Evolutionary conservation across 2,888 invertebrate species (phyloP).

Genomic region (Sphecodes monilicornis): DNA sequence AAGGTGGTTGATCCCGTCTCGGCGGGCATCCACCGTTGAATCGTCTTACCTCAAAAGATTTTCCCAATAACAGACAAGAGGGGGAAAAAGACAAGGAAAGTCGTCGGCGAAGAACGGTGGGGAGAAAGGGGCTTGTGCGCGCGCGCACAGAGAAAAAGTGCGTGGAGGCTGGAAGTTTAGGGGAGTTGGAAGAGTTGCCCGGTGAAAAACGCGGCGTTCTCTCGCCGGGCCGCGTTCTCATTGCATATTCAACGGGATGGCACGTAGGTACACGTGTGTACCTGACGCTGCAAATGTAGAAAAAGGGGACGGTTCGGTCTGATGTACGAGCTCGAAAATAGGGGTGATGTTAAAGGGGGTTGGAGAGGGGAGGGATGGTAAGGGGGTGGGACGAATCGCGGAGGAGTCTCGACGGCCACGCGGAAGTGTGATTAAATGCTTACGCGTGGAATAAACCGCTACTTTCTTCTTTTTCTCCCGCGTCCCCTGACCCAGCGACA

Average conservation of each 20-base stretch:
- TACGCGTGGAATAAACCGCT: conserved; percentile 42
- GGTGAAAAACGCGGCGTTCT: conserved; percentile 45
- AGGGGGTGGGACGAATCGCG: not conserved
- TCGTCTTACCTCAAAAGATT: not conserved
- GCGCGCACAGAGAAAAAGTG: conserved; percentile 23
- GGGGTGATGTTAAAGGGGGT: not conserved
- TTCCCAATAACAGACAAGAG: not conserved
- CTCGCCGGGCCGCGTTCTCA: conserved; percentile 57
- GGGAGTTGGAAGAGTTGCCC: conserved; percentile 39
- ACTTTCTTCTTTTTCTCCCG: not conserved
- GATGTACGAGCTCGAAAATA: conserved; percentile 64
- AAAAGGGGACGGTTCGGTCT: conserved; percentile 58
- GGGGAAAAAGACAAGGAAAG: not conserved
- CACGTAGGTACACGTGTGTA: conserved; percentile 64
- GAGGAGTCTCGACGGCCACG: not conserved
- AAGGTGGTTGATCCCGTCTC: conserved; percentile 5
- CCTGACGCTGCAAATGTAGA: conserved; percentile 69
- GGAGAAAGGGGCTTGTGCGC: not conserved
- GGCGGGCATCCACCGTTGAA: not conserved
- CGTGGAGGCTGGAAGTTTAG: not conserved
- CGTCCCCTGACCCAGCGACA: not conserved
- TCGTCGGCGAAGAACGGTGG: no score
- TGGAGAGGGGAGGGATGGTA: not conserved
- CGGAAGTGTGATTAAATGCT: conserved; percentile 55
- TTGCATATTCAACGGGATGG: conserved; percentile 76